phyloP scores from a whole-genome alignment of 1,140 invertebrate species.

The Heliothis subflexa region DNA sequence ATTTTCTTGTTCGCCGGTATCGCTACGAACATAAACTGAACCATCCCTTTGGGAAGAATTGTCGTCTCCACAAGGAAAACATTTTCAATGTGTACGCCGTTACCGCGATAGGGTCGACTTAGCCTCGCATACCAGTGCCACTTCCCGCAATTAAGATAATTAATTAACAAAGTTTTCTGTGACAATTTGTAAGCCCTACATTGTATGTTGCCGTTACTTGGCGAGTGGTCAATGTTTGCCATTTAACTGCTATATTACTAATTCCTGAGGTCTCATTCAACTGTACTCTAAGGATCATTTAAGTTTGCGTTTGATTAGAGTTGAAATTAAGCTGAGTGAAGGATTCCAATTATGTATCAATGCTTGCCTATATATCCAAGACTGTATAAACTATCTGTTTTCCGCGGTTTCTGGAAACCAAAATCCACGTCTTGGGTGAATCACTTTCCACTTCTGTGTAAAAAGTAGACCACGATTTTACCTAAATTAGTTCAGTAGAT shows the following conservation, averaged over 20 bases:
- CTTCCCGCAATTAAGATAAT: conserved; percentile 42
- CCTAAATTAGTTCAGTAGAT: too few relatives aligned
- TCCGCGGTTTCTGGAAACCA: too few relatives aligned
- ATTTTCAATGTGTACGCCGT: conserved; percentile 32
- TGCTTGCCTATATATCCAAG: too few relatives aligned
- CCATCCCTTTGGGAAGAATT: conserved; percentile 16
- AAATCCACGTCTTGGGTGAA: too few relatives aligned
- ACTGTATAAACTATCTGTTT: too few relatives aligned
- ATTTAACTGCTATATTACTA: conserved; percentile 4
- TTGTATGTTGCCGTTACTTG: conserved; percentile 11
- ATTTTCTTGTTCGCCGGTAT: conserved; percentile 10
- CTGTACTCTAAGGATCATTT: neutral
- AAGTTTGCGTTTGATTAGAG: neutral
- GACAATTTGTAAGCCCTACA: conserved; percentile 25
- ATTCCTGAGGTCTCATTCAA: neutral
- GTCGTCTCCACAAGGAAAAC: conserved; percentile 24
- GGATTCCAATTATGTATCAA: too few relatives aligned
- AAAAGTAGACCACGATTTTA: too few relatives aligned
- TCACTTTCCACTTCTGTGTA: too few relatives aligned
- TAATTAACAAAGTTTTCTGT: conserved; percentile 41
- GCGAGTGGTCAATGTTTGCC: conserved; percentile 21
- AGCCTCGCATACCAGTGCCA: conserved; percentile 23
- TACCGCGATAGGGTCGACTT: conserved; percentile 24
- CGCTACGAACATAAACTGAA: neutral
- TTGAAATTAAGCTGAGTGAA: neutral